Base-by-base conservation (phyloP, 2,797 vertebrate species). In the Leuciscus waleckii region DNA sequence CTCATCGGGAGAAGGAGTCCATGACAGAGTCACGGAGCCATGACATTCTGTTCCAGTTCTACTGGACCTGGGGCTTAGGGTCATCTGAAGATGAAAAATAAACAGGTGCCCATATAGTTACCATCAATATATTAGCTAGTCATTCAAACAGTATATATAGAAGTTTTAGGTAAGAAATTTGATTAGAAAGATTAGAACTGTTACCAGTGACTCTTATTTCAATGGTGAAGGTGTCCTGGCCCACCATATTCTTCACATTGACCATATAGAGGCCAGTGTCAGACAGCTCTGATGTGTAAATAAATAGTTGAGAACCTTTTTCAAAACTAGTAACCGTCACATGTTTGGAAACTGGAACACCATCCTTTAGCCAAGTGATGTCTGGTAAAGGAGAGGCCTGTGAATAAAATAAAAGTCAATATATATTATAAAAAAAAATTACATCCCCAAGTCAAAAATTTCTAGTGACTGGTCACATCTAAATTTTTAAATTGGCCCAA, bases 1-100 rank as follows among this genome's bases (percentile, higher is more conserved):
- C 88, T 99, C 98, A 0, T 98, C 97, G 0, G 95, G 93, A 23
- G 98, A 98, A 0, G 97, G 93, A 46, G 93, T 92, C 98, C 98
- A 99, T 87, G 89, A 92, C 1, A 97, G 90, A 1, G 97, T 98
- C 90, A 98, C 97, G 0, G 97, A 96, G 13, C 94, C 95, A 0
- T 92, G 93, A 96, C 95, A 0, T 97, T 98, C 90, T 98, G 94
- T 63, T 94, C 90, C 89, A 99, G 84, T 74, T 74, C 78, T 85
- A 98, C 90, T 37, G 94, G 92, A 23, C 97, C 97, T 1, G 98
- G 97, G 97, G 85, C 77, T 93, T 96, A 0, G 98, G 98, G 74
- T 95, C 89, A 69, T 96, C 98, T 99, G 90, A 1, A 89, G 23
- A 43, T 70, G 49, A 49, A 80, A 51, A 39, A 82, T 26, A 81